Evolutionary conservation across 2,797 vertebrate species (phyloP).

Genomic region (Acanthurus leucopareius): DNA sequence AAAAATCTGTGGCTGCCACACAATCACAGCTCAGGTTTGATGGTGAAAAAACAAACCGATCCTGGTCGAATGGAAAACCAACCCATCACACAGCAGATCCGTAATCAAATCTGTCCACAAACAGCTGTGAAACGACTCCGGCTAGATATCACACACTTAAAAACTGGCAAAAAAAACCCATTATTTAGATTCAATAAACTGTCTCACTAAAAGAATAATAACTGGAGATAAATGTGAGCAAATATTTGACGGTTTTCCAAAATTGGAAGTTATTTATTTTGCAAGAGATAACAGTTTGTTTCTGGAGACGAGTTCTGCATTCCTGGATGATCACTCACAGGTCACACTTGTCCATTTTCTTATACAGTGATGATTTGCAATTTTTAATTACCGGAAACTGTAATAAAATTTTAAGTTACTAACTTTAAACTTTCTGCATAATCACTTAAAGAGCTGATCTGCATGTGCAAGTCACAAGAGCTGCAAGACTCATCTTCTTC

Average conservation of each 20-base stretch:
- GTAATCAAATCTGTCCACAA: neutral
- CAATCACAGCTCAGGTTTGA: neutral
- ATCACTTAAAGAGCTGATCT: no score
- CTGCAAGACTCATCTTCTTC: no score
- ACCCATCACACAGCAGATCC: neutral
- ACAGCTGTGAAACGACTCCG: neutral
- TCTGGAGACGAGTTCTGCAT: neutral
- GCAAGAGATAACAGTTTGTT: neutral
- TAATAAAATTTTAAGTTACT: no score
- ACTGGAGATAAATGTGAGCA: neutral
- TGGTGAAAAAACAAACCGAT: neutral
- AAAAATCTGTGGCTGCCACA: neutral
- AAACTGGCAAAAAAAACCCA: neutral
- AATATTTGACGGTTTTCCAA: neutral
- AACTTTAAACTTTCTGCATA: no score
- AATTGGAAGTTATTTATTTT: neutral
- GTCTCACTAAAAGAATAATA: neutral
- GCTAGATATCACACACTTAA: neutral
- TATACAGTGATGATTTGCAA: no score
- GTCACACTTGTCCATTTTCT: no score
- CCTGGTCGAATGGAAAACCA: neutral
- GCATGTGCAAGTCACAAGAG: no score
- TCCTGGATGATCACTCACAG: no score
- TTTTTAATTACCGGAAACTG: no score
- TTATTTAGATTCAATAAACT: neutral